Evolutionary conservation across 2,797 vertebrate genomes (phyloP), one percentile per base, ranked within the genome.

Genomic region (Lacerta bilineata): DNA sequence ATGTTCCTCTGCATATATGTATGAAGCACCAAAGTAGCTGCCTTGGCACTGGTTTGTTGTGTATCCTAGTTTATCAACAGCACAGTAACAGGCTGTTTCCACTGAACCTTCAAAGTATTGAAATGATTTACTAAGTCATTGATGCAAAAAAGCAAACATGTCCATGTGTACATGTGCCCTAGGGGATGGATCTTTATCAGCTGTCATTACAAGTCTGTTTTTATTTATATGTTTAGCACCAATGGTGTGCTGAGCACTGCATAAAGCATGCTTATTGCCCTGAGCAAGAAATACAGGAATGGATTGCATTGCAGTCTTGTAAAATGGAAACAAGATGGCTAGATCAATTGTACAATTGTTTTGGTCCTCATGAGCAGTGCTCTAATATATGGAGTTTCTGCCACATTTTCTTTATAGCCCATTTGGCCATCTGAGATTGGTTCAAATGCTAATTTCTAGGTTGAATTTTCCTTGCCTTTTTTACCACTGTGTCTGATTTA

Each of bases 81-180:
- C 15, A 50, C 46, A 89, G 46, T 23, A 88, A 39, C 6, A 80
- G 55, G 20, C 55, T 64, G 41, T 59, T 89, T 86, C 82, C 66
- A 0, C 13, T 69, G 41, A 83, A 0, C 36, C 2, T 74, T 79
- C 64, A 64, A 77, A 55, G 4, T 23, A n/a, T 23, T 66, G n/a
- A 84, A 88, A 8, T 64, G 59, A 15, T 59, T 83, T 87, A 78
- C 74, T 69, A 25, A 10, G 2, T 79, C 75, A 69, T 8, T 64
- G 69, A 0, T 43, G 74, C 78, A 13, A 75, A 71, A 43, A 46
- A 87, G 68, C 50, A 88, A 86, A n/a, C 20, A 78, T 46, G 6
- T 68, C 4, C 71, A 7, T 78, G 50, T 25, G 2, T 25, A 15
- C 29, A 1, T 55, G 36, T 78, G 77, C 59, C 46, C 72, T 33